These are phyloP conservation scores for Syrista parreyssii DNA, from an alignment of 2,888 invertebrate species.

Conservation along the genomic window DNA sequence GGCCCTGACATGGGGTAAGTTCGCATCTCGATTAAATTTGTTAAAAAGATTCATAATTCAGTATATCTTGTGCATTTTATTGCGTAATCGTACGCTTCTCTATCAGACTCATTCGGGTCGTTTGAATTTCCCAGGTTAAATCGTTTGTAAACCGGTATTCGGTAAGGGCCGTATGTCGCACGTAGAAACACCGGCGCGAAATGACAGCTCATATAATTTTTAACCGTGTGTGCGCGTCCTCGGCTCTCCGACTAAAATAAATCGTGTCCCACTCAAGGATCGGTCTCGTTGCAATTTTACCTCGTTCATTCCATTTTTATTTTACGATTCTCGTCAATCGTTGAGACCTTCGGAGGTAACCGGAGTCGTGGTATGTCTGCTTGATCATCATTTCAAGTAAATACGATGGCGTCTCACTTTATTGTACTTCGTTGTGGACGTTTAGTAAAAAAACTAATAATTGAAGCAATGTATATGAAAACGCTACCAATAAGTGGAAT, in stretches of 20 bases:
- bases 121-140: background rate
- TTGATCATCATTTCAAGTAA: background rate
- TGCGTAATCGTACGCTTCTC: background rate
- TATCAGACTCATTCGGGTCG: background rate
- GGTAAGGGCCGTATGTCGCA: background rate
- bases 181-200: background rate
- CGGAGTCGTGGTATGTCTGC: background rate
- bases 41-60: slow-evolving; percentile 19
- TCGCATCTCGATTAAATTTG: slow-evolving; percentile 34
- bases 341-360: background rate
- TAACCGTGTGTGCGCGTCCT: background rate
- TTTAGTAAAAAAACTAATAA: background rate
- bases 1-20: slow-evolving; percentile 63
- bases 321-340: background rate
- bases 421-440: background rate
- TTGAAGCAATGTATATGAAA: background rate
- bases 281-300: background rate
- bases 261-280: background rate
- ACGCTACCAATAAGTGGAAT: background rate
- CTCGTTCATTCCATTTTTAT: background rate
- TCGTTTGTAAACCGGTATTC: background rate
- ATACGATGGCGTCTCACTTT: too few relatives aligned
- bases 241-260: background rate
- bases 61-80: background rate
- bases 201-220: background rate